phyloP scores from a whole-genome alignment of 2,888 invertebrate species.

The Epinotia demarniana region DNA sequence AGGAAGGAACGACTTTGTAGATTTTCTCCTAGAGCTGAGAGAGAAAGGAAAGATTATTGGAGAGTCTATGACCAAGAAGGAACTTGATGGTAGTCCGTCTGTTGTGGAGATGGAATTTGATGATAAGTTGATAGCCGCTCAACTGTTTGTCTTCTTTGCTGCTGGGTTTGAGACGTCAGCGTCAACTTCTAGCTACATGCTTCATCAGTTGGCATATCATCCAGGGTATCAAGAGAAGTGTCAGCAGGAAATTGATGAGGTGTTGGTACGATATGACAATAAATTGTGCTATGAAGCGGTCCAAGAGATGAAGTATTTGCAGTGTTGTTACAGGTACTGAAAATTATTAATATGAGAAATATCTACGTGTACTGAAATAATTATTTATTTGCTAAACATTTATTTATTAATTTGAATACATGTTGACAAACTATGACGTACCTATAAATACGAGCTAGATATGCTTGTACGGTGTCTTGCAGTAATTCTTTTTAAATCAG shows the following conservation, averaged over 20 bases:
- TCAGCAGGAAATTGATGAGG: constrained; percentile 22
- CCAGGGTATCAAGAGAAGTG: constrained; percentile 45
- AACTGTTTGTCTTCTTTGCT: constrained; percentile 41
- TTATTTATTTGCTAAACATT: too few relatives aligned
- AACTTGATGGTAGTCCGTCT: neutral
- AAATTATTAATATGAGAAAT: neutral
- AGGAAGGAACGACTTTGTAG: constrained; percentile 48
- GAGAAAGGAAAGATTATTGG: constrained; percentile 45
- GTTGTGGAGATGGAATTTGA: constrained; percentile 32
- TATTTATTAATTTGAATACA: too few relatives aligned
- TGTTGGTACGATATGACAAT: constrained; percentile 10
- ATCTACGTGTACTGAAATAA: too few relatives aligned
- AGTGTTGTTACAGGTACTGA: constrained; percentile 32
- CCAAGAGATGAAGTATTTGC: constrained; percentile 8
- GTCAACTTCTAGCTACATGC: constrained; percentile 53
- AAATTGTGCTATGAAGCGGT: constrained; percentile 13
- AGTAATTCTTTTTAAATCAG: too few relatives aligned
- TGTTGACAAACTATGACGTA: too few relatives aligned
- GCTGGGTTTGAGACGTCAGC: constrained; percentile 55
- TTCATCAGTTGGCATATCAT: constrained; percentile 52
- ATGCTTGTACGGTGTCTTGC: too few relatives aligned
- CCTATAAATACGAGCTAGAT: too few relatives aligned
- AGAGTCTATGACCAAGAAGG: constrained; percentile 43
- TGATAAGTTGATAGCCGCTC: constrained; percentile 30
- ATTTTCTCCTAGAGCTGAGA: constrained; percentile 46